Evolutionary conservation across 2,888 invertebrate genomes (phyloP), one percentile per base, ranked within the genome.

Genomic region (Chrysopilus asiliformis): DNA sequence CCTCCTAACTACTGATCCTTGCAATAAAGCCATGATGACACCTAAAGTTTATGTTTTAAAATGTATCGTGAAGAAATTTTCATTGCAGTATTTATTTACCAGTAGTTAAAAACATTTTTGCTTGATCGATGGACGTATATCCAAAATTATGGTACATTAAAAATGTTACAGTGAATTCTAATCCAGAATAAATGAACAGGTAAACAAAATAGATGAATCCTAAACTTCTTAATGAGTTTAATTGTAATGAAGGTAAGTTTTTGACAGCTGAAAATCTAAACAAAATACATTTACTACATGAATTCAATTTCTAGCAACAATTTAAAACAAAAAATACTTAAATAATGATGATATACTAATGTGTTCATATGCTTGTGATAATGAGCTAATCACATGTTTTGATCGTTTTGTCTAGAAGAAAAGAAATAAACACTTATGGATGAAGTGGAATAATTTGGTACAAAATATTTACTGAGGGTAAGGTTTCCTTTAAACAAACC

Each of bases 91-190:
- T 24, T 12, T 34, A 40, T 57, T 64, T 58, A 64, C 95, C 97
- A 52, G 93, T 86, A 37, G 81, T 81, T 50, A 94, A 74, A 60
- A 95, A 98, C 89, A 98, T 93, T 72, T 84, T 87, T 5, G 97
- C 97, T 65, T 98, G 97, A 61, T 94, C 85, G 82, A 93, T 86
- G 30, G 93, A 87, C 37, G 79, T 80, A 58, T 86, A 95, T 34
- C 79, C 72, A 59, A 95, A 94, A 25, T 82, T 74, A 52, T 89
- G 80, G 66, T 94, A 94, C 36, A 93, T 93, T 32, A 97, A 70
- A 67, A 98, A 98, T 36, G 95, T 93, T 22, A 98, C 68, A 0
- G 97, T 97, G 58, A 95, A 98, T 65, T 98, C 97, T 39, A 98
- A 68, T 3, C 95, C 97, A 36, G 95, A 94, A 62, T 93, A 95